Evolutionary conservation across 2,797 vertebrate species (phyloP).

Genomic region (Vireo griseus): DNA sequence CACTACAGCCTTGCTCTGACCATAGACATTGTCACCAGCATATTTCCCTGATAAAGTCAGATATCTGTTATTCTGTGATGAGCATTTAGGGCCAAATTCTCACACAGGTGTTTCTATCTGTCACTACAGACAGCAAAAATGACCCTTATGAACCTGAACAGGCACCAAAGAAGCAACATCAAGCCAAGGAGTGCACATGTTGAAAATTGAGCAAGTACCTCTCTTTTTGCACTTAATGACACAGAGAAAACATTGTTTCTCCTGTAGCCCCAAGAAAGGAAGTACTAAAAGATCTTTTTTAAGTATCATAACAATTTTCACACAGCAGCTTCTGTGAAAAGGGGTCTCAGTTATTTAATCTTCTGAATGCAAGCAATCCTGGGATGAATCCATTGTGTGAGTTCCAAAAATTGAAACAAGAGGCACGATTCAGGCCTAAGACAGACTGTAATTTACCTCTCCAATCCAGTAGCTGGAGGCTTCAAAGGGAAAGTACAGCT

Average conservation of each 20-base stretch:
- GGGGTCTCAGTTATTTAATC: background rate
- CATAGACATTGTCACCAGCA: background rate
- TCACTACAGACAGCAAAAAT: background rate
- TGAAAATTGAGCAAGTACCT: background rate
- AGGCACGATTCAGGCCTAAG: background rate
- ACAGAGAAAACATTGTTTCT: background rate
- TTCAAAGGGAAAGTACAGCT: conserved; percentile 49
- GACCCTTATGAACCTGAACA: background rate
- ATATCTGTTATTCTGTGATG: background rate
- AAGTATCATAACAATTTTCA: conserved; percentile 25
- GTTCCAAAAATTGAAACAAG: conserved; percentile 44
- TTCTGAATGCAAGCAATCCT: background rate
- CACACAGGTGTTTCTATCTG: background rate
- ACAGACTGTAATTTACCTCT: conserved; percentile 39
- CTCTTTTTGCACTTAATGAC: background rate
- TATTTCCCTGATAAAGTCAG: background rate
- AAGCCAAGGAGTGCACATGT: fast-evolving
- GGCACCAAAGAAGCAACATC: background rate
- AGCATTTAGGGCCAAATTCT: background rate
- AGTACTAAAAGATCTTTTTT: conserved; percentile 15
- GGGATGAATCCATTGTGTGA: conserved; percentile 4
- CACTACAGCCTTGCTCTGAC: background rate
- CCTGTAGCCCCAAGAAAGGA: background rate
- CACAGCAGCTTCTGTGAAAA: conserved; percentile 18
- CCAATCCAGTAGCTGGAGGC: conserved; percentile 40